Evolutionary conservation across 2,113 vertebrate genomes (phyloP), one percentile per base, ranked within the genome.

Genomic region (Pterophyllum scalare): DNA sequence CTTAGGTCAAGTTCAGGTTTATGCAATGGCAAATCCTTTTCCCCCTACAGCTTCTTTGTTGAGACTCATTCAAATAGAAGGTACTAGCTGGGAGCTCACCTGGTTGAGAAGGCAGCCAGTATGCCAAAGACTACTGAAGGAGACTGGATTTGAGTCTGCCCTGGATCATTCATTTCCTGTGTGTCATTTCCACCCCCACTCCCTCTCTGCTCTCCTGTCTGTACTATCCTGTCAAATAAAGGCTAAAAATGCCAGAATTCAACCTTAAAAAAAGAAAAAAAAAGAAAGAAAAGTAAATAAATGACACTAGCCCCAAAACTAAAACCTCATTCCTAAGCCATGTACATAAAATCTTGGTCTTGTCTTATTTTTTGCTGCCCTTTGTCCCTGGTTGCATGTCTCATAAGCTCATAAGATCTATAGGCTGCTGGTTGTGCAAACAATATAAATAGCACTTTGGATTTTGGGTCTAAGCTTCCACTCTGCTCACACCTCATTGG

Each of bases 21-120:
- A 0, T 70, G 24, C 65, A 13, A 46, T 12, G 15, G 22, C 26
- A 28, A 70, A 49, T 15, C 3, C 0, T 0, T 28, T 28, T 12
- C 24, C 15, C 15, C 6, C 6, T 20, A 52, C 5, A 3, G 65
- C 43, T 6, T 31, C 10, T 10, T 0, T 52, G 40, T 72, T 52
- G 17, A 0, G 24, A 31, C 24, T 72, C 43, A 72, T 58, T 24
- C 56, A 24, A 24, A 58, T 24, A 58, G 24, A 58, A 12, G 3
- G 12, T 43, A 72, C 43, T 52, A 24, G 6, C 65, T 49, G 22
- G 64, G 22, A 49, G 40, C 64, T 70, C 24, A 28, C 64, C 64
- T 28, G 40, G 24, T 0, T 70, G 46, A 49, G 40, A 70, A 67
- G 26, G 64, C 22, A 67, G 5, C 64, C 64, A 46, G 26, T 49